Evolutionary conservation across 2,113 vertebrate genomes (phyloP).

Genomic region (Corvus moneduloides): DNA sequence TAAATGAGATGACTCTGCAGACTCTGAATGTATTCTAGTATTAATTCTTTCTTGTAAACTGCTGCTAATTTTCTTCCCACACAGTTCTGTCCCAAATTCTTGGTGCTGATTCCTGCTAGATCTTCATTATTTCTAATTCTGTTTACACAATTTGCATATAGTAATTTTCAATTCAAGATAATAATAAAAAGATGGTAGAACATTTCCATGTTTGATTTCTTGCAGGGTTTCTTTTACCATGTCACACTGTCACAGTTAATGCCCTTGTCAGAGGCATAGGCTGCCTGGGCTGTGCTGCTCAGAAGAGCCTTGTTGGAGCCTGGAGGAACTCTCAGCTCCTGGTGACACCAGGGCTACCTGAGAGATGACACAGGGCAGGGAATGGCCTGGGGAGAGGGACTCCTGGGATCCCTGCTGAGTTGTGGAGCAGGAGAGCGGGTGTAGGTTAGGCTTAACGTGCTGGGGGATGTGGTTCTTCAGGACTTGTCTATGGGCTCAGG

Average conservation of each 20-base stretch:
- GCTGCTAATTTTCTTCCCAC: background rate
- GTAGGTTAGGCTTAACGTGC: background rate
- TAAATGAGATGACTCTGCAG: background rate
- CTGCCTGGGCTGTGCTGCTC: background rate
- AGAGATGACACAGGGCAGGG: background rate
- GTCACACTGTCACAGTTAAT: accelerated
- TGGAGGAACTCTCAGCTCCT: background rate
- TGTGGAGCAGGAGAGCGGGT: accelerated
- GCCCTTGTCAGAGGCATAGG: too few species aligned
- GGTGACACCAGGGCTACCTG: background rate
- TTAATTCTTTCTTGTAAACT: background rate
- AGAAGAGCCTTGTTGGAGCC: background rate
- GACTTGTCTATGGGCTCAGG: background rate
- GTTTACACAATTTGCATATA: background rate
- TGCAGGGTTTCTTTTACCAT: background rate
- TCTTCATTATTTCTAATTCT: background rate
- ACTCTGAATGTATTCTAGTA: background rate
- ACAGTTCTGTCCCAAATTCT: background rate
- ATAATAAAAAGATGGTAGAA: background rate
- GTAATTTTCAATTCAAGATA: background rate
- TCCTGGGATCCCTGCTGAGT: accelerated
- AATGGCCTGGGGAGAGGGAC: background rate
- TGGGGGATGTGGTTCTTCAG: background rate
- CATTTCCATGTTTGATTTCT: background rate
- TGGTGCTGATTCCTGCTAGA: background rate